These are phyloP conservation scores for Carassius gibelio DNA, from an alignment of 2,113 vertebrate species.

Conservation along the genomic window DNA sequence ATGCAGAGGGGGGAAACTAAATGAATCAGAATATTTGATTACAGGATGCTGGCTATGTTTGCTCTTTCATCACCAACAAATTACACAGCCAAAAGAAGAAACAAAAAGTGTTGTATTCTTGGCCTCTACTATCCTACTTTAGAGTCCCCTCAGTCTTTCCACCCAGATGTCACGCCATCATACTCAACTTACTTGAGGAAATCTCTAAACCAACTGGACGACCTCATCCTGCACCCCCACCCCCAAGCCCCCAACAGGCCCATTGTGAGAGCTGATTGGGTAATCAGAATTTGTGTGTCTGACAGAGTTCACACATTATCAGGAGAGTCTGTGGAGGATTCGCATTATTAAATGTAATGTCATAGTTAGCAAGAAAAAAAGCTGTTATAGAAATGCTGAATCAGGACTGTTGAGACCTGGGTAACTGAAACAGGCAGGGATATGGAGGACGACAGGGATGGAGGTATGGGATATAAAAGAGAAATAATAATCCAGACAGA, in stretches of 20 bases:
- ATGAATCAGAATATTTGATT: slow-evolving; percentile 31
- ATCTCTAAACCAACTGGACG: slow-evolving; percentile 24
- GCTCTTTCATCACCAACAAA: slow-evolving; percentile 40
- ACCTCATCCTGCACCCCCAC: slow-evolving; percentile 26
- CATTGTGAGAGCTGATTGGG: slow-evolving; percentile 48
- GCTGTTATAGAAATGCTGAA: slow-evolving; percentile 35
- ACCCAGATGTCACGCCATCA: neutral
- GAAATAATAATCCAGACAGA: neutral
- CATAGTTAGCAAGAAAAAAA: slow-evolving; percentile 14
- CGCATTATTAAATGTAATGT: slow-evolving; percentile 34
- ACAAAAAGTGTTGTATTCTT: neutral
- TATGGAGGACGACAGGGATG: neutral
- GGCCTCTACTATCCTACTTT: neutral
- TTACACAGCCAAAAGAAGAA: slow-evolving; percentile 18
- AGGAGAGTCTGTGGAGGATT: slow-evolving; percentile 38
- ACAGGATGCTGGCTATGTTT: neutral
- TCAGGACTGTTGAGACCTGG: slow-evolving; percentile 32
- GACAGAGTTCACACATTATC: slow-evolving; percentile 52
- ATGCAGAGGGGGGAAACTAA: neutral
- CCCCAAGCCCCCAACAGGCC: slow-evolving; percentile 34
- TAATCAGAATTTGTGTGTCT: slow-evolving; percentile 51
- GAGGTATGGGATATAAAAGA: neutral
- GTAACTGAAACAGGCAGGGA: slow-evolving; percentile 11
- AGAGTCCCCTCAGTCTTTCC: slow-evolving; percentile 6
- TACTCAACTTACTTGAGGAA: slow-evolving; percentile 7